These are phyloP conservation scores for Cacatua alba DNA, from an alignment of 2,113 vertebrate genomes.

Conservation along the genomic window DNA sequence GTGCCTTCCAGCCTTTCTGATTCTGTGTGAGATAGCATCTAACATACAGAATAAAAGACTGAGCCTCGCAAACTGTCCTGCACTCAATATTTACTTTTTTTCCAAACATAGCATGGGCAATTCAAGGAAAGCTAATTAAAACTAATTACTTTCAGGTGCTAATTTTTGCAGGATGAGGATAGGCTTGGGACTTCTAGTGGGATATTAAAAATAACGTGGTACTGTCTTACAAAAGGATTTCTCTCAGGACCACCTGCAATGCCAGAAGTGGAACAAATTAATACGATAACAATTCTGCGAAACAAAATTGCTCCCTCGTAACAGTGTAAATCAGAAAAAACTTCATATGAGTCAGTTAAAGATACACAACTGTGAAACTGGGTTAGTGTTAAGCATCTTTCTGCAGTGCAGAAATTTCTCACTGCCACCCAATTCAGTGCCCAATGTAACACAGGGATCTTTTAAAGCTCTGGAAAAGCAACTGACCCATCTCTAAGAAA, in stretches of 20 bases:
- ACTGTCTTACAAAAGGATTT: background rate
- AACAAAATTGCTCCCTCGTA: background rate
- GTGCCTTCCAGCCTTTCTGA: background rate
- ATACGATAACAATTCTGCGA: background rate
- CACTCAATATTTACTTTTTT: background rate
- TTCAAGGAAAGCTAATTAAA: background rate
- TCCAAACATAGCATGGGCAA: background rate
- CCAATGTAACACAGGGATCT: background rate
- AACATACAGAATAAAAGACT: background rate
- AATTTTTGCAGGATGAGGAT: background rate
- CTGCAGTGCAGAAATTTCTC: background rate
- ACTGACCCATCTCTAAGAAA: background rate
- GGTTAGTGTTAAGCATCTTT: background rate
- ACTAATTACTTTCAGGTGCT: background rate
- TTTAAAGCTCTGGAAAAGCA: background rate
- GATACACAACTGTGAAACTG: background rate
- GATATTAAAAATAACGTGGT: background rate
- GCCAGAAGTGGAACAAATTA: background rate
- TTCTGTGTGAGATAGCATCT: background rate
- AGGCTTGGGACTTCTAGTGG: background rate
- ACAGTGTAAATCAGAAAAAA: background rate
- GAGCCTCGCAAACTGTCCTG: background rate
- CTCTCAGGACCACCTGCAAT: background rate
- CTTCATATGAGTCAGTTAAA: background rate
- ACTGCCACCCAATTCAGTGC: background rate